Evolutionary conservation across 2,888 invertebrate genomes (phyloP).

Genomic region (Phania funesta): DNA sequence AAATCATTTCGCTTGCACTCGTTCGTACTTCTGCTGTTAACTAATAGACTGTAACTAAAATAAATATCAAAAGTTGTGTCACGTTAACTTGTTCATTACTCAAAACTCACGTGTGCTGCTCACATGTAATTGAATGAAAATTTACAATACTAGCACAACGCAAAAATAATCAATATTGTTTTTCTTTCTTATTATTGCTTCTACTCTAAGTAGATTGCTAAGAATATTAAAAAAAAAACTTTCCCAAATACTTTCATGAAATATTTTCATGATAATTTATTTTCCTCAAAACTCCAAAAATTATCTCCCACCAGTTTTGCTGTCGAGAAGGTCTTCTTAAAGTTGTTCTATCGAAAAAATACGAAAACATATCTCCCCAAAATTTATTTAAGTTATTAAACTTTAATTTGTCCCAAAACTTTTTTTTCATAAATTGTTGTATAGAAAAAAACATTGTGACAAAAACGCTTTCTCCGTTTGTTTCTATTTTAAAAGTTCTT

Average conservation of each 20-base stretch:
- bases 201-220: neutral
- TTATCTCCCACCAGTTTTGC: too few species aligned
- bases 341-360: too few species aligned
- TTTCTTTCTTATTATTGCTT: neutral
- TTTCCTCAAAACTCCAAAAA: too few species aligned
- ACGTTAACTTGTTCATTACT: conserved; percentile 64
- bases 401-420: neutral
- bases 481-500: too few species aligned
- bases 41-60: conserved; percentile 22
- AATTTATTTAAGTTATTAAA: too few species aligned
- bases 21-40: conserved; percentile 29
- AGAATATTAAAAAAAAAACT: too few species aligned
- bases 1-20: conserved; percentile 3
- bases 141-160: neutral
- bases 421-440: neutral
- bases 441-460: too few species aligned
- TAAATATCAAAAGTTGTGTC: conserved; percentile 55
- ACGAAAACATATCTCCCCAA: too few species aligned
- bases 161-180: neutral
- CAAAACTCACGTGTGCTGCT: conserved; percentile 67
- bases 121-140: conserved; percentile 41
- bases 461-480: too few species aligned
- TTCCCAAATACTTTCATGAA: too few species aligned
- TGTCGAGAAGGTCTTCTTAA: too few species aligned
- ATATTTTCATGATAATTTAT: too few species aligned